Conservation (phyloP, 2,888 invertebrate species). For the Drosophila eohydei region DNA sequence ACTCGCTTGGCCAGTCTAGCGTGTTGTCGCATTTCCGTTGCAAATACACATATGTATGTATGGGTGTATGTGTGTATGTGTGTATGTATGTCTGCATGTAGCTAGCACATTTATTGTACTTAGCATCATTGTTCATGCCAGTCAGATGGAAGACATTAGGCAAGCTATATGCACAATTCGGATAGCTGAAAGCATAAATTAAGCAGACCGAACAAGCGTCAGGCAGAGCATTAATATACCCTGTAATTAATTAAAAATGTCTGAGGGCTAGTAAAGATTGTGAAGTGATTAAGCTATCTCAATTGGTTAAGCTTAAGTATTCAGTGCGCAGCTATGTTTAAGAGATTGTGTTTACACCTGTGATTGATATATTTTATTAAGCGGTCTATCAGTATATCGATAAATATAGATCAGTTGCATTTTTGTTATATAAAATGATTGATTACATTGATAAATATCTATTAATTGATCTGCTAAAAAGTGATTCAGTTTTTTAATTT, state of each 20-base stretch:
- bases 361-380: too few relatives aligned
- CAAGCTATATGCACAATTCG: constrained; percentile 27
- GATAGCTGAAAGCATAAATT: constrained; percentile 65
- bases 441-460: not conserved
- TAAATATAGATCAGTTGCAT: not conserved
- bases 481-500: not conserved
- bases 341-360: too few relatives aligned
- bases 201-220: constrained; percentile 25
- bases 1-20: constrained; percentile 52
- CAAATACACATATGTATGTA: constrained; percentile 46
- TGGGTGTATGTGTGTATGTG: not conserved
- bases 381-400: too few relatives aligned
- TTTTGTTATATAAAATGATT: not conserved
- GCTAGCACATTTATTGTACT: constrained; percentile 29
- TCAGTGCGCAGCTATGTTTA: too few relatives aligned
- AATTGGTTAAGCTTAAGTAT: not conserved
- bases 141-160: constrained; percentile 60
- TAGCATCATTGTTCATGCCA: constrained; percentile 59
- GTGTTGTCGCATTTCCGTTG: constrained; percentile 76
- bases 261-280: not conserved
- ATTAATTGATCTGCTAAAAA: not conserved
- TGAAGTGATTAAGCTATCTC: too few relatives aligned
- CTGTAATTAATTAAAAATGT: not conserved
- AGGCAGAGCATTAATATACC: constrained; percentile 18
- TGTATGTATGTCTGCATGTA: constrained; percentile 6